Base-by-base conservation (phyloP, 2,797 vertebrate genomes). In the Heterohyrax brucei region DNA sequence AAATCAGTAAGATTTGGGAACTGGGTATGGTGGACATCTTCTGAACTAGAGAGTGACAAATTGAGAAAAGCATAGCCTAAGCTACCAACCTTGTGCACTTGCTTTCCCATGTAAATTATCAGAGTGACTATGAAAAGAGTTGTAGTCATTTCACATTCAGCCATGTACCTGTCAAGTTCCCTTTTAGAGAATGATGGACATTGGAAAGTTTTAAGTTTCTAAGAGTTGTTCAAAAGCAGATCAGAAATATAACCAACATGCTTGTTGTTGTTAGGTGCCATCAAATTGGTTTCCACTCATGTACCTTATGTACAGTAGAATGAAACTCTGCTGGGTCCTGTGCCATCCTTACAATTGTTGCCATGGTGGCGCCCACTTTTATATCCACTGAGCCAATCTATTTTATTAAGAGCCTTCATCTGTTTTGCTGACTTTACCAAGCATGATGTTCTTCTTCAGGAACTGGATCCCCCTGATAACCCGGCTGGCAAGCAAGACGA, bases 121-220 rank as follows among this genome's bases (percentile, higher is more conserved):
- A 82, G 24, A 26, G 66, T 39, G 94, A 89, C 14, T 82, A 80
- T 4, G 53, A 89, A 93, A 79, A 39, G 7, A 68, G 50, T 9
- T 56, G 7, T 48, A 96, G 30, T 89, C 53, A 82, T 68, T 89
- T 94, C 78, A 91, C 76, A 95, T 26, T 5, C 61, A 95, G 53
- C 0, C 28, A 10, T 80, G 53, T n/a, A 77, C 18, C 78, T 19
- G 21, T 46, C 48, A 28, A 13, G 44, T 87, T 94, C 91, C 64
- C 21, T 95, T 93, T 90, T 22, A 91, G 73, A 82, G n/a, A 87
- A 89, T 46, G 46, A 79, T 48, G 39, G 64, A 94, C n/a, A 84
- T 94, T 53, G 12, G 87, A 89, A 75, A 56, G 18, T 70, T 93
- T 75, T 78, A 76, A 24, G 48, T 93, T 84, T 22, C 61, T 24